A percentile compares a stretch with the other conserved stretches of the same genome.
phyloP scores from a whole-genome alignment of 53 echinoderm and acorn worm genomes.

The Apostichopus leukothele region DNA sequence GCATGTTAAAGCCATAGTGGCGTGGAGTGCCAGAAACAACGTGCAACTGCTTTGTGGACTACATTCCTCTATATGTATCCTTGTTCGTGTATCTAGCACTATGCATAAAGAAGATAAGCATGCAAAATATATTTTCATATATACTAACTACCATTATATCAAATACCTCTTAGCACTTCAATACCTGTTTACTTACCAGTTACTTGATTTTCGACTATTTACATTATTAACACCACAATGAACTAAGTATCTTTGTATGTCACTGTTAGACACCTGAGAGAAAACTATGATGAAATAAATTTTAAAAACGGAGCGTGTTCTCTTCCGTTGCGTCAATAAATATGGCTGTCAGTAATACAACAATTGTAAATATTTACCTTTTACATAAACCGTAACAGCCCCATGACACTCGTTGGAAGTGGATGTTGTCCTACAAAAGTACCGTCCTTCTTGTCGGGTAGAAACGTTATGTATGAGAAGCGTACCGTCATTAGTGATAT shows the following conservation, averaged over 20 bases:
- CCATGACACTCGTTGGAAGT: not conserved
- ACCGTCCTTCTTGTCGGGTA: not conserved
- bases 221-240: too few species aligned
- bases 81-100: not conserved
- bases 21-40: not conserved
- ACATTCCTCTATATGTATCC: not conserved
- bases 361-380: not conserved
- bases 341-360: too few species aligned
- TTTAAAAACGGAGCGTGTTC: too few species aligned
- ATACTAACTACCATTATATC: too few species aligned
- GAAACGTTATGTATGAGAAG: not conserved
- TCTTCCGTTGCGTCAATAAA: too few species aligned
- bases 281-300: not conserved
- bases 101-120: not conserved
- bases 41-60: not conserved
- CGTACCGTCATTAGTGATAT: not conserved
- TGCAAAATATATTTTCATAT: not conserved
- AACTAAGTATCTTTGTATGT: not conserved
- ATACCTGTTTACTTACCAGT: too few species aligned
- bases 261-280: not conserved
- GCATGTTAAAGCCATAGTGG: not conserved
- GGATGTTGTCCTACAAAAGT: not conserved
- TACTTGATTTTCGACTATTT: too few species aligned
- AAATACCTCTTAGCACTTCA: too few species aligned
- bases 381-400: not conserved